Base-by-base conservation (phyloP, 1,140 invertebrate species). In the Bombus waltoni region DNA sequence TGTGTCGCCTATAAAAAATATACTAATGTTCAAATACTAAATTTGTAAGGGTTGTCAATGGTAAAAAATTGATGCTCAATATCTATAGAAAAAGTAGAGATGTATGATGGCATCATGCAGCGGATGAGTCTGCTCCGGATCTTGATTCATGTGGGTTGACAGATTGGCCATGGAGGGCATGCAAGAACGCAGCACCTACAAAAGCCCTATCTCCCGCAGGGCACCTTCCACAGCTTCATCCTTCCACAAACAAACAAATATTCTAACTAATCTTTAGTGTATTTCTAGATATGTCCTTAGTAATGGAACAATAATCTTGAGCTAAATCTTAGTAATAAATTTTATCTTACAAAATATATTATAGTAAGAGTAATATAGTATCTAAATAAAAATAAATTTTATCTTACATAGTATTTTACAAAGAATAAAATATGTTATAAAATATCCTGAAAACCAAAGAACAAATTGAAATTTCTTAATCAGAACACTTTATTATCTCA, bases 181-280 rank as follows among this genome's bases (percentile, higher is more conserved):
- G 91, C 85, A 91, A 88, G 82, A 87, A 90, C 42, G 87, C 83
- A 84, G 77, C 85, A 88, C 94, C 95, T 97, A 97, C 92, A 97
- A 97, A 94, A 98, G 96, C 95, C 97, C 97, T 96, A 98, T 97
- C 94, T 98, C 97, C 96, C 97, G 96, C 95, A 98, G 96, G 94
- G 97, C 97, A 94, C 97, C 97, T 96, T 98, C 97, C 94, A 98
- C 97, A 94, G 97, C 97, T 96, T 98, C 97, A 93, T 98, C 97
- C 97, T 98, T 95, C 91, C 91, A 93, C 93, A 95, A 94, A 95
- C 93, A 95, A 94, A 95, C 91, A 95, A 93, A 95, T 85, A 93
- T 84, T 84, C 93, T 93, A 92, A 94, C 94, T 94, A 93, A 91
- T 93, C 92, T 93, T 92, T 84, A 88, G 77, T 93, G 91, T 92